Conservation (phyloP, 1,140 invertebrate species). For the Cylas formicarius region DNA sequence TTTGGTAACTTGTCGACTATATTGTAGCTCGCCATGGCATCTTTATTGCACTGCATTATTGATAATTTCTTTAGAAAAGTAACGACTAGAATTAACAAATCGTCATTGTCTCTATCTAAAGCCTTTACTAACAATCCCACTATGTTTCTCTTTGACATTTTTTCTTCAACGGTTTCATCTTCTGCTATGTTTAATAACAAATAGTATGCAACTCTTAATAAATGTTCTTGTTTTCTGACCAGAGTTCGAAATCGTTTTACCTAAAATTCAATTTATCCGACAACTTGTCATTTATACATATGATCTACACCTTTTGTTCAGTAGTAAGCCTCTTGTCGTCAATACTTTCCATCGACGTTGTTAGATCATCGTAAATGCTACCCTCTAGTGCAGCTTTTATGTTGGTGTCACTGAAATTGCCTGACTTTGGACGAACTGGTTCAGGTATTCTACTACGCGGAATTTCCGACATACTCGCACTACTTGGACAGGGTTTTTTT, state of each 20-base stretch:
- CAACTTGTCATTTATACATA: background rate
- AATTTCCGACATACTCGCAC: conserved; percentile 46
- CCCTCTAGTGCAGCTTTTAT: conserved; percentile 44
- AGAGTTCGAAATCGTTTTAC: conserved; percentile 33
- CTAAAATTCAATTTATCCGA: background rate
- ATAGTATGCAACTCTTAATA: conserved; percentile 82
- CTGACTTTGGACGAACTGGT: conserved; percentile 57
- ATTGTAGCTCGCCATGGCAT: conserved; percentile 73
- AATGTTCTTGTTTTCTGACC: conserved; percentile 82
- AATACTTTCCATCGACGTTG: conserved; percentile 55
- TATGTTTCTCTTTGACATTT: conserved; percentile 93
- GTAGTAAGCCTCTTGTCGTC: conserved; percentile 73
- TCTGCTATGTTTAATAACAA: conserved; percentile 92
- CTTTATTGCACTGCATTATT: conserved; percentile 91
- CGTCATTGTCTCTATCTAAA: conserved; percentile 75
- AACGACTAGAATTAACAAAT: conserved; percentile 84
- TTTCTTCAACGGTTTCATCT: conserved; percentile 89
- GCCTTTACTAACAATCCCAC: conserved; percentile 81
- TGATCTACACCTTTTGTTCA: conserved; percentile 31
- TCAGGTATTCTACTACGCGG: conserved; percentile 60
- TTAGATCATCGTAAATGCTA: conserved; percentile 60
- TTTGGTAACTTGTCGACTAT: conserved; percentile 69
- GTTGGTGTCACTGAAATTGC: conserved; percentile 51
- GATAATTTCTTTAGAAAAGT: conserved; percentile 94
- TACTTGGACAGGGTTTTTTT: conserved; percentile 38